A percentile compares a stretch with the other conserved stretches of the same genome.
These are phyloP conservation scores for Leucozona laternaria DNA, from an alignment of 2,888 invertebrate genomes.

Conservation along the genomic window DNA sequence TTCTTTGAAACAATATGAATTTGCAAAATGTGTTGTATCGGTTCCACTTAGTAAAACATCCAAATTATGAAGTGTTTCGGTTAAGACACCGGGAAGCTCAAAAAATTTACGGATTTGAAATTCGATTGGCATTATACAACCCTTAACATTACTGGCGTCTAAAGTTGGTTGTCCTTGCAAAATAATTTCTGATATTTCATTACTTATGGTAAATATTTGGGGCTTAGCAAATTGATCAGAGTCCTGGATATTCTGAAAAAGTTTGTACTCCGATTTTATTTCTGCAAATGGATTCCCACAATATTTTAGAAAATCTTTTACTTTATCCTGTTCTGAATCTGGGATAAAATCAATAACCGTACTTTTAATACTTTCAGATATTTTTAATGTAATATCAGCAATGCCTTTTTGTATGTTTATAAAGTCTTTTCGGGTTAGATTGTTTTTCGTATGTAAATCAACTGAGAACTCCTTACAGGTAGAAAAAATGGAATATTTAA, in stretches of 20 bases:
- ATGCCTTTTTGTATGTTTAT: conserved; percentile 5
- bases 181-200: conserved; percentile 57
- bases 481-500: background rate
- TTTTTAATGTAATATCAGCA: conserved; percentile 13
- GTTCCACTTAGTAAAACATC: conserved; percentile 17
- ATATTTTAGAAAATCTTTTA: conserved; percentile 8
- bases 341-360: background rate
- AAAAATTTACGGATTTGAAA: conserved; percentile 59
- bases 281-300: conserved; percentile 7
- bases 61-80: conserved; percentile 36
- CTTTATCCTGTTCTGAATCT: background rate
- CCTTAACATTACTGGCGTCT: conserved; percentile 45
- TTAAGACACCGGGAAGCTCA: conserved; percentile 46
- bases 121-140: conserved; percentile 49
- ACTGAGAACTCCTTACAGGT: background rate
- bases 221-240: conserved; percentile 29
- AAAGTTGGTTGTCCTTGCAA: conserved; percentile 48
- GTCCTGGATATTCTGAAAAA: background rate
- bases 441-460: conserved; percentile 15
- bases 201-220: conserved; percentile 26
- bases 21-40: conserved; percentile 31
- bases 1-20: conserved; percentile 48
- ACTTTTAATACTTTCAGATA: background rate
- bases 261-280: conserved; percentile 26
- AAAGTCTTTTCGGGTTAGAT: conserved; percentile 10